Evolutionary conservation across 1,140 invertebrate species (phyloP), one percentile per base, ranked within the genome.

Genomic region (Rhyacophila brunnea): DNA sequence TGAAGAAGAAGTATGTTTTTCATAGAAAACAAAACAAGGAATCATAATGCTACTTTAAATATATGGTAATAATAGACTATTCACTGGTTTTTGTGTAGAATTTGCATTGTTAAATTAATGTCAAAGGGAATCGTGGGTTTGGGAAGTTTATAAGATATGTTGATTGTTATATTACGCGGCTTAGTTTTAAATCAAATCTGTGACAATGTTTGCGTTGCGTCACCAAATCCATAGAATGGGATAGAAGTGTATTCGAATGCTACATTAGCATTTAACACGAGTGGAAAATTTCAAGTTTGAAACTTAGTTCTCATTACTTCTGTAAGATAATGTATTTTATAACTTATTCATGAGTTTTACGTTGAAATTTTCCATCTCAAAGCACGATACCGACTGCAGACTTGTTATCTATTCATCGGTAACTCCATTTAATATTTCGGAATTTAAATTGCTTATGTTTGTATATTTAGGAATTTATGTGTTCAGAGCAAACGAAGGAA

Each of bases 251-350:
- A 13, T 15, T n/a, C 11, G 38, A 40, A 40, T 40, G 38, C 15
- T 40, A 40, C 38, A 40, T 40, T 40, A 55, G 52, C 59, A 61
- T 56, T 50, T 50, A n/a, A 18, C 52, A 15, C 52, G 52, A 23
- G 52, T 50, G 50, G 34, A 50, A 51, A 56, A 61, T 51, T 49
- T 40, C 38, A 44, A 56, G 59, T 56, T 50, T 40, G 32, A 61
- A 62, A 52, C 54, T 47, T 20, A 47, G 60, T 58, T 62, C 60
- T 52, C 54, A 58, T 62, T 52, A 53, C 53, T 50, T 54, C 58
- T 57, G 36, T 45, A 52, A 57, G 53, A 57, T 62, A 62, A 62
- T 57, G 60, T 56, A 51, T 62, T 62, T 62, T 62, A 46, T 57
- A 62, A 62, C 15, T 62, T 62, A 57, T 62, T 57, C 53, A 57